Conservation (phyloP, 1,140 invertebrate genomes). For the Copidosoma floridanum region DNA sequence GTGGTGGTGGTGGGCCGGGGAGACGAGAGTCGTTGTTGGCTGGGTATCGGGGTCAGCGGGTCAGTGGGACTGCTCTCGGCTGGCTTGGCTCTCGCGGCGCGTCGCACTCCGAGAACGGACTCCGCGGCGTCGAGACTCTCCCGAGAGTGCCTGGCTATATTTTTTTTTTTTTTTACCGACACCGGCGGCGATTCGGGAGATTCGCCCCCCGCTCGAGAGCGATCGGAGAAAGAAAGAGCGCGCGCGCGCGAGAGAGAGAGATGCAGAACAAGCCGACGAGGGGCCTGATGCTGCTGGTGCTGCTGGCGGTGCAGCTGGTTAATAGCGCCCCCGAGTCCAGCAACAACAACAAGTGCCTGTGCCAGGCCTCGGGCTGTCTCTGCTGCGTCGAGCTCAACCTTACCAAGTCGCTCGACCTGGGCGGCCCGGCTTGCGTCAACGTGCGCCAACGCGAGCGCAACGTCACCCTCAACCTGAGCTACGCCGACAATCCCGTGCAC, state of each 20-base stretch:
- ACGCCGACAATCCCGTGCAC: slow-evolving; percentile 57
- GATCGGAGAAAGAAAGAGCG: too few relatives aligned
- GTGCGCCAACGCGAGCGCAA: slow-evolving; percentile 56
- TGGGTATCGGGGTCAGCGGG: slow-evolving; percentile 16
- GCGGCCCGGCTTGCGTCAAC: slow-evolving; percentile 54
- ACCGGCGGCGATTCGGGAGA: too few relatives aligned
- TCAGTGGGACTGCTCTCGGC: slow-evolving; percentile 21
- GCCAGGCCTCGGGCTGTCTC: slow-evolving; percentile 49
- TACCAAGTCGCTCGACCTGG: slow-evolving; percentile 55
- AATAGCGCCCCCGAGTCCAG: slow-evolving; percentile 35
- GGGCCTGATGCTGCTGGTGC: slow-evolving; percentile 35
- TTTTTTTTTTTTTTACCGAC: too few relatives aligned
- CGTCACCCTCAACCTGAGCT: slow-evolving; percentile 56
- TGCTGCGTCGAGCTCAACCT: slow-evolving; percentile 55
- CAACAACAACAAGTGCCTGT: slow-evolving; percentile 49
- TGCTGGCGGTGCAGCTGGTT: slow-evolving; percentile 18
- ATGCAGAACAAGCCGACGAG: not conserved
- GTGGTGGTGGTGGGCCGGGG: too few relatives aligned
- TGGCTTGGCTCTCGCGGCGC: slow-evolving; percentile 7
- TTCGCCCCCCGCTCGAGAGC: too few relatives aligned
- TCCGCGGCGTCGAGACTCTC: slow-evolving; percentile 23
- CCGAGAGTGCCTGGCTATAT: too few relatives aligned
- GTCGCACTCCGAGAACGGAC: slow-evolving; percentile 14
- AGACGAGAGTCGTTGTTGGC: not conserved
- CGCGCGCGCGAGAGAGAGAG: too few relatives aligned